These are phyloP conservation scores for Galleria mellonella DNA, from an alignment of 1,140 invertebrate species.

Conservation along the genomic window DNA sequence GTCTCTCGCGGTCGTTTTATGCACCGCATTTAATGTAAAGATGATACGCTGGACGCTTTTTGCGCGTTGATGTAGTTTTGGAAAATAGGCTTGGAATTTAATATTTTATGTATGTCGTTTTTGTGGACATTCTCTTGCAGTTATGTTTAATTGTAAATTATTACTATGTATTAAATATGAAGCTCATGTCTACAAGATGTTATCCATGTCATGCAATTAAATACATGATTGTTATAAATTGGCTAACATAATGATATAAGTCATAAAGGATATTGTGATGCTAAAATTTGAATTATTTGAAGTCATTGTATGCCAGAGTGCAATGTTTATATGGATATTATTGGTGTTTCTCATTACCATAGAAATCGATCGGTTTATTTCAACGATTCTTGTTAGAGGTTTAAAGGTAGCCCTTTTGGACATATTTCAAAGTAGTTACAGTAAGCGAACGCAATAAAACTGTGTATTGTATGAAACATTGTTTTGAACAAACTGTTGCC, in stretches of 20 bases:
- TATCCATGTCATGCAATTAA: constrained; percentile 32
- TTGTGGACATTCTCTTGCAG: constrained; percentile 52
- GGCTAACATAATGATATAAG: constrained; percentile 18
- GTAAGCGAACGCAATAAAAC: constrained; percentile 65
- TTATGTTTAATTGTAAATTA: constrained; percentile 66
- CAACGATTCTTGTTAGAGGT: constrained; percentile 35
- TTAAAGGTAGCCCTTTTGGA: constrained; percentile 59
- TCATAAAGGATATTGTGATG: constrained; percentile 3
- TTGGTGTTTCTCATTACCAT: constrained; percentile 40
- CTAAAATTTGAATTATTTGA: constrained; percentile 9
- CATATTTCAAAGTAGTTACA: constrained; percentile 44
- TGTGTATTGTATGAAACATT: constrained; percentile 40
- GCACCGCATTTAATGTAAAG: constrained; percentile 46
- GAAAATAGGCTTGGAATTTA: constrained; percentile 51
- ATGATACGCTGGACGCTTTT: constrained; percentile 61
- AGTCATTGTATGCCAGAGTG: constrained; percentile 18
- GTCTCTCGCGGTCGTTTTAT: constrained; percentile 47
- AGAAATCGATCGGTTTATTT: constrained; percentile 21
- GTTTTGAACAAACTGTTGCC: constrained; percentile 29
- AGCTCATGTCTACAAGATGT: constrained; percentile 40
- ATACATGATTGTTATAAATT: constrained; percentile 21
- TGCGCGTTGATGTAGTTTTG: constrained; percentile 61
- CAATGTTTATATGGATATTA: constrained; percentile 16
- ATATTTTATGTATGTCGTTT: constrained; percentile 60
- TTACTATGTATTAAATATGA: constrained; percentile 53